Conservation (phyloP, 2,888 invertebrate species). For the Agrotis segetum region DNA sequence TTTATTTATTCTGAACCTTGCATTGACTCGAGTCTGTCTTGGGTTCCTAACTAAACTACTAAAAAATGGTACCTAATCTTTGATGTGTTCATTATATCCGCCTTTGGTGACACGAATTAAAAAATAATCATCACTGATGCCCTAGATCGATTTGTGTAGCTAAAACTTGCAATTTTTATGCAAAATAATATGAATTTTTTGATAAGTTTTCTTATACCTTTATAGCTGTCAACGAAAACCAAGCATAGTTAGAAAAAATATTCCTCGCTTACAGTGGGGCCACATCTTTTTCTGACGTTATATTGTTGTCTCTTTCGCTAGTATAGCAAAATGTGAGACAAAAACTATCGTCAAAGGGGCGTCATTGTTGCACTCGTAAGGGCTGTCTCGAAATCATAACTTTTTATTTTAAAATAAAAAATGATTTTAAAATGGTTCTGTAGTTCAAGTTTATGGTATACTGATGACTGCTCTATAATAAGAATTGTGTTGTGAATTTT, state of each 20-base stretch:
- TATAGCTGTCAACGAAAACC: conserved; percentile 28
- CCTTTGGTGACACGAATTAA: conserved; percentile 46
- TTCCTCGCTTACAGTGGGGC: conserved; percentile 52
- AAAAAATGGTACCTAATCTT: conserved; percentile 39
- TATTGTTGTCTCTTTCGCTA: conserved; percentile 49
- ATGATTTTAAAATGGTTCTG: conserved; percentile 12
- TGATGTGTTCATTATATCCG: conserved; percentile 51
- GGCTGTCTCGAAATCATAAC: conserved; percentile 64
- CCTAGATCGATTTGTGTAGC: conserved; percentile 32
- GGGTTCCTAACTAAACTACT: conserved; percentile 21
- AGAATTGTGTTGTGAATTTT: conserved; percentile 54
- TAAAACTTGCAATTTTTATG: conserved; percentile 18
- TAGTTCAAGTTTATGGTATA: conserved; percentile 12
- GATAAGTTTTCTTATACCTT: conserved; percentile 17
- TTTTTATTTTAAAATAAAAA: conserved; percentile 28
- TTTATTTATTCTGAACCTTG: conserved; percentile 43
- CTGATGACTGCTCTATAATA: conserved; percentile 39
- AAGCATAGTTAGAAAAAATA: conserved; percentile 27
- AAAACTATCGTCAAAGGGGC: conserved; percentile 21
- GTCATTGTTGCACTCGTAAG: conserved; percentile 58
- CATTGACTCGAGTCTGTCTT: conserved; percentile 46
- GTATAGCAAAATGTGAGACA: conserved; percentile 37
- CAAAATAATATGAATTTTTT: conserved; percentile 29
- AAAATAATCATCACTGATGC: conserved; percentile 2
- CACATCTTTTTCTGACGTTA: conserved; percentile 38